Evolutionary conservation across 2,113 vertebrate genomes (phyloP), one percentile per base, ranked within the genome.

Genomic region (Megaptera novaeangliae): DNA sequence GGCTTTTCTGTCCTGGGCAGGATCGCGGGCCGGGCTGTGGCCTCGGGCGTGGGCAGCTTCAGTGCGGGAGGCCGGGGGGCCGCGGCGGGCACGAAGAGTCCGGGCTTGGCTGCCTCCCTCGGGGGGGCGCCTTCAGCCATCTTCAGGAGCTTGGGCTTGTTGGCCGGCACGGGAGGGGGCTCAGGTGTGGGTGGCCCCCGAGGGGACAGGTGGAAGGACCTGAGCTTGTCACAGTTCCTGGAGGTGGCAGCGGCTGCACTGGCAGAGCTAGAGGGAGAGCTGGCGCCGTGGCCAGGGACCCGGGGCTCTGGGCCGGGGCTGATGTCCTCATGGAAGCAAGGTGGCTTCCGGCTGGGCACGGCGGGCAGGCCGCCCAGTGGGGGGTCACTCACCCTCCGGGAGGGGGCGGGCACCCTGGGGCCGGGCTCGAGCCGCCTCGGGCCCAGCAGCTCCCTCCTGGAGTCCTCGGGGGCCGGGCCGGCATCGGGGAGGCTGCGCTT

Each of bases 191-290:
- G 98, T 2, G 94, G 96, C 66, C 96, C 98, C 82, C 98, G 96
- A 0, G 72, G 78, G 49, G 98, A 98, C 97, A 99, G 93, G 80
- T 98, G 98, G 77, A 99, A 97, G 31, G 69, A 88, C 94, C 98
- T 98, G 69, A 99, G 96, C 83, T 98, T 98, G 94, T 99, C 98
- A 0, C 98, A 98, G 29, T 97, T 98, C 97, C 98, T 98, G 36
- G 98, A 72, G 71, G 97, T 34, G 41, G 81, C 71, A 0, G 55
- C 0, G 8, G 94, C 81, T 0, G 5, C 0, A 14, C 13, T 1
- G 2, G 78, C 27, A 6, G 90, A 29, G 72, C 46, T 13, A 14
- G 69, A 71, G 61, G 78, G 23, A 41, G 87, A 17, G 52, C 84
- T 8, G 31, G 87, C 80, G 36, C 78, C 92, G 0, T 96, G 98